Base-by-base conservation (phyloP, 2,888 invertebrate genomes). In the Megaustenia siamemsis region DNA sequence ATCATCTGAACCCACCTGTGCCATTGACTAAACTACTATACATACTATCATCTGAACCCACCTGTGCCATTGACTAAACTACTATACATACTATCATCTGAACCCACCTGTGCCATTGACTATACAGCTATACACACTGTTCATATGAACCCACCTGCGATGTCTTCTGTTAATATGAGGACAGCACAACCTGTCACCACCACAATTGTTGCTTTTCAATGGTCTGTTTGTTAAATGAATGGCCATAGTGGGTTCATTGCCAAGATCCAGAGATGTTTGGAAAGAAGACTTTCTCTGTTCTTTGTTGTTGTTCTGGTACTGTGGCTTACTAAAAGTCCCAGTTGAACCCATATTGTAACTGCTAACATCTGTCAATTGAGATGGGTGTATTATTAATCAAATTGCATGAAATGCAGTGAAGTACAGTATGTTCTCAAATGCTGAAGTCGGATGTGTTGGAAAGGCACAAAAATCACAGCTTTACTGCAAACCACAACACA, bases 231-330 rank as follows among this genome's bases (percentile, higher is more conserved):
- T 73, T n/a, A 82, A 28, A 40, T 82, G 73, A 3, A 82, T 82
- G 32, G 82, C 73, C 73, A 82, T 73, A 12, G 71, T 12, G 0
- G 40, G 40, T 32, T 82, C 82, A 18, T 49, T 38, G 2, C 82
- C 82, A 0, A 73, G 12, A 43, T 73, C 82, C 40, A 82, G 60
- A 0, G 82, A 82, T 35, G 71, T 71, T 8, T 66, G 56, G 21
- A 28, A 63, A 0, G 78, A 45, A 0, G 78, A 45, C 24, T 43
- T 43, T 43, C 21, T 49, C n/a, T 56, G 15, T 24, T n/a, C 73
- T 43, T 60, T 82, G 81, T 81, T 81, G 32, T 80, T 80, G 56
- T 80, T 80, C 49, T 78, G 78, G 32, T 66, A 66, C 63, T n/a
- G 66, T 32, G 28, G 10, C 6, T 66, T 63, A 32, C n/a, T 43